Percentiles rank a stretch among this genome's conserved stretches.
These are phyloP conservation scores for Troides helena DNA, from an alignment of 2,888 invertebrate species.

Conservation along the genomic window DNA sequence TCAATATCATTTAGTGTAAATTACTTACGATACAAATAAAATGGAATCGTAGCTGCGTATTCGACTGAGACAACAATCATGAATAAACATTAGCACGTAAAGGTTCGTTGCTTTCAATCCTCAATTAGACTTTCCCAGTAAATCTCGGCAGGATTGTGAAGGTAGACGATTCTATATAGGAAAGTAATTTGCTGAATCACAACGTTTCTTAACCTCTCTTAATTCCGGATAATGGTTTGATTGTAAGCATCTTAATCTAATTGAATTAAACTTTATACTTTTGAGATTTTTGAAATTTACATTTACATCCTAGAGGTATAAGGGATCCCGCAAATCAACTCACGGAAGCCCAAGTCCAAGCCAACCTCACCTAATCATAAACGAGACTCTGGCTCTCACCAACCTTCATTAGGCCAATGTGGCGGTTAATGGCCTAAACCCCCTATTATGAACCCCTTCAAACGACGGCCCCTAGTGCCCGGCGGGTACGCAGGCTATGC, in stretches of 20 bases:
- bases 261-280: not conserved
- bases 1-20: too few relatives aligned
- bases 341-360: too few relatives aligned
- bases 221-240: not conserved
- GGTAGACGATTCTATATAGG: constrained; percentile 12
- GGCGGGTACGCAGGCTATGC: too few relatives aligned
- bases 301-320: too few relatives aligned
- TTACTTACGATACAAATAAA: not conserved
- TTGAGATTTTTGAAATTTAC: too few relatives aligned
- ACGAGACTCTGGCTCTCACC: too few relatives aligned
- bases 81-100: not conserved
- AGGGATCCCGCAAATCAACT: too few relatives aligned
- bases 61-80: not conserved
- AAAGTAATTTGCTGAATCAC: constrained; percentile 14
- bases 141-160: constrained; percentile 3
- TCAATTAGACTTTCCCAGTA: not conserved
- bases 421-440: too few relatives aligned
- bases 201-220: not conserved
- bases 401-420: too few relatives aligned
- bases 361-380: too few relatives aligned
- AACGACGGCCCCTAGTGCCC: too few relatives aligned
- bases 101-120: constrained; percentile 8
- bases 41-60: not conserved
- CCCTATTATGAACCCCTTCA: too few relatives aligned
- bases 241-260: not conserved